Evolutionary conservation across 2,888 invertebrate species (phyloP).

Genomic region (Microctonus aethiopoides): DNA sequence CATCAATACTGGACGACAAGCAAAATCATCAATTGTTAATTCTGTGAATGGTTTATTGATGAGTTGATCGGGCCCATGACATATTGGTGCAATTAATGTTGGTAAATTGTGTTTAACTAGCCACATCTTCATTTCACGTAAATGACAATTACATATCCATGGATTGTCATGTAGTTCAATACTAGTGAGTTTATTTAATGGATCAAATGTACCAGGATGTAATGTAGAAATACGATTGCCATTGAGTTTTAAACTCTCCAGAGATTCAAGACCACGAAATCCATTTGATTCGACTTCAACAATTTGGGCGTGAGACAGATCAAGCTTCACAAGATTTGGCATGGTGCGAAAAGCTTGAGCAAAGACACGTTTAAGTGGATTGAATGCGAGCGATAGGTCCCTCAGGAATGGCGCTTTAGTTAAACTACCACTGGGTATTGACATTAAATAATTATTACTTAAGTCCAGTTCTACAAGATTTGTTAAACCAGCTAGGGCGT

Average conservation of each 20-base stretch:
- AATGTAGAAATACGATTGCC: conserved; percentile 82
- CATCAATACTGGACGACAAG: conserved; percentile 84
- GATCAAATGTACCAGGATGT: conserved; percentile 79
- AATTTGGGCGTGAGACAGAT: conserved; percentile 85
- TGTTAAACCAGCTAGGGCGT: conserved; percentile 86
- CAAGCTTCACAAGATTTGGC: conserved; percentile 83
- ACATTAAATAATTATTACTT: conserved; percentile 83
- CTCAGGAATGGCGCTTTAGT: conserved; percentile 83
- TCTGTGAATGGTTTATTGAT: conserved; percentile 81
- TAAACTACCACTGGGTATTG: conserved; percentile 84
- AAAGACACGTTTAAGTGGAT: conserved; percentile 85
- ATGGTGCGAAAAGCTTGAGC: conserved; percentile 80
- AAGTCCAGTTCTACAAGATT: conserved; percentile 92
- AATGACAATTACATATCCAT: conserved; percentile 88
- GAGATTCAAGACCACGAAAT: conserved; percentile 80
- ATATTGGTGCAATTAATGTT: conserved; percentile 81
- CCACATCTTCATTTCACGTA: conserved; percentile 86
- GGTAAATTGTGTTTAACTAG: conserved; percentile 81
- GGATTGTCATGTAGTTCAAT: conserved; percentile 89
- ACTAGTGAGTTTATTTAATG: conserved; percentile 78
- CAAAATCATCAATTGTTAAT: conserved; percentile 83
- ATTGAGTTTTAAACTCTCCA: conserved; percentile 84
- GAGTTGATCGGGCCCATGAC: conserved; percentile 78
- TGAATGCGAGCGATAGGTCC: conserved; percentile 82
- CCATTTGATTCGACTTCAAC: conserved; percentile 81